phyloP scores from a whole-genome alignment of 2,113 vertebrate species.

The Plecotus auritus region DNA sequence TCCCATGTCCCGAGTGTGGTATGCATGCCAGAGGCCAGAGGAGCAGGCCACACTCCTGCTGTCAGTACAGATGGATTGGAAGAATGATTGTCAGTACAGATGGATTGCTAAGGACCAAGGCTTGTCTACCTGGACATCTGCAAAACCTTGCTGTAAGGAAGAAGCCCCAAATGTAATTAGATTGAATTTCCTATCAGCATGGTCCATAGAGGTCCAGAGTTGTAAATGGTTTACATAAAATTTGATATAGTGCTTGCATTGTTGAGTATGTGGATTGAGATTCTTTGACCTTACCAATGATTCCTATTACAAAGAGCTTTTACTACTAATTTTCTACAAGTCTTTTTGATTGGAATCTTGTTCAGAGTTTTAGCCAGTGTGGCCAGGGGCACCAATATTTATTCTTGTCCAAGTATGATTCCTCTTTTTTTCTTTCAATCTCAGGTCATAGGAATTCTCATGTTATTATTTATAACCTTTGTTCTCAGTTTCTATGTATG shows the following conservation, averaged over 20 bases:
- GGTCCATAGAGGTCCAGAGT: background rate
- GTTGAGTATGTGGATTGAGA: background rate
- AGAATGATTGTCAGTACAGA: background rate
- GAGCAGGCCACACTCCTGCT: background rate
- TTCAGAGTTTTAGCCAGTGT: background rate
- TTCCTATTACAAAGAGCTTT: background rate
- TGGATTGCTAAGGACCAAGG: background rate
- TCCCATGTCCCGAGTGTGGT: background rate
- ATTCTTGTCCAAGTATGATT: background rate
- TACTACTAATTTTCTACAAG: background rate
- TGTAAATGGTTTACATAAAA: background rate
- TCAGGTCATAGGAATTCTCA: background rate
- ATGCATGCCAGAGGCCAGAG: background rate
- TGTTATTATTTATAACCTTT: background rate
- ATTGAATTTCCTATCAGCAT: background rate
- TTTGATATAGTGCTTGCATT: background rate
- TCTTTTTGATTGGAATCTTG: background rate
- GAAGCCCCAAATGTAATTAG: background rate
- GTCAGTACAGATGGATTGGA: background rate
- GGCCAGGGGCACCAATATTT: background rate
- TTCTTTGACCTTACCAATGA: background rate
- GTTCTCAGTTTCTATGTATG: background rate
- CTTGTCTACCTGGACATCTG: background rate
- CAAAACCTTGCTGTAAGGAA: background rate
- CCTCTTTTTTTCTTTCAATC: background rate